Evolutionary conservation across 1,140 invertebrate genomes (phyloP), one percentile per base, ranked within the genome.

Genomic region (Drosophila tropicalis): DNA sequence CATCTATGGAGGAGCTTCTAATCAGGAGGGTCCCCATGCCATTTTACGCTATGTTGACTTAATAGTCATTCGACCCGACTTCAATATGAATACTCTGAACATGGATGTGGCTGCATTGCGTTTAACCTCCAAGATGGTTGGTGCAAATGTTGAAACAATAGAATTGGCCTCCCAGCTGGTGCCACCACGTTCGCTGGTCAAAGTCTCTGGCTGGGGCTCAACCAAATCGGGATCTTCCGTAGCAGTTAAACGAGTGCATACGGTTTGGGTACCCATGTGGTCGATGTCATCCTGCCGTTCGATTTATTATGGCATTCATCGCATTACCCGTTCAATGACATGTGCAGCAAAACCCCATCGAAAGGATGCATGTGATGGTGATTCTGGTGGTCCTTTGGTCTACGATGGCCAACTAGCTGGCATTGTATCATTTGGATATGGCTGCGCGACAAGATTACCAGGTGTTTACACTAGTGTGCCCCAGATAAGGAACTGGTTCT

Each of bases 381-480:
- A 86, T 58, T 86, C 83, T 0, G 83, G 83, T 2, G 83, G 83
- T 0, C 83, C 83, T 0, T 56, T 86, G 67, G 83, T 83, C n/a
- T 87, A 69, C 25, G 57, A 17, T 0, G 79, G 72, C 0, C 47
- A 86, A 19, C 67, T 86, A 12, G 72, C 80, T 0, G 83, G 67
- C 2, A 79, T 86, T 12, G 83, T 86, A 0, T 86, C 83, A 9
- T 86, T 67, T 13, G 83, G 83, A 10, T 76, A 63, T 15, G 65
- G 73, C 0, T 86, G 83, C 9, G 83, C 83, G 44, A 67, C 57
- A 15, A 15, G 58, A 9, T 54, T 83, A 32, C 83, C 83, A 0
- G 83, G 83, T 2, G 79, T 86, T 3, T 86, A 86, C 47, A 86
- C 83, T 36, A 86, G 76, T 63, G 83, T 86, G 25, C 67, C 83